Percentiles rank a stretch among this genome's conserved stretches.
phyloP scores from a whole-genome alignment of 2,797 vertebrate species.

The Darevskia nairensis region DNA sequence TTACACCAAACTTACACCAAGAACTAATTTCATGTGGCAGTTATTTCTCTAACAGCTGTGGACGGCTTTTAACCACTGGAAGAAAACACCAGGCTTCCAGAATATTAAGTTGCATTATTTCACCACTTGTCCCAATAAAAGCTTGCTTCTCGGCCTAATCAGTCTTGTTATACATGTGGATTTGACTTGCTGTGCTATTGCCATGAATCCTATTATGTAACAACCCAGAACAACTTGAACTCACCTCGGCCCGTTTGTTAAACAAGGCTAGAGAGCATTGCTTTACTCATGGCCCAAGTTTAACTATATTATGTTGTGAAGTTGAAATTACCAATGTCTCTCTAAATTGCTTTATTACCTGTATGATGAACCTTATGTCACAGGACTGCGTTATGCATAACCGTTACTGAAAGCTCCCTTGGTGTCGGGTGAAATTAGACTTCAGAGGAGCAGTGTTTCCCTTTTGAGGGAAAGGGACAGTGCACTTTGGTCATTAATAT shows the following conservation, averaged over 20 bases:
- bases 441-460: not conserved
- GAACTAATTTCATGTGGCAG: conserved; percentile 9
- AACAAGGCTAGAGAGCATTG: not conserved
- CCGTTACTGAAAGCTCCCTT: not conserved
- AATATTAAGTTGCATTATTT: conserved; percentile 14
- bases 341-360: not conserved
- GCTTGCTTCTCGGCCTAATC: conserved; percentile 15
- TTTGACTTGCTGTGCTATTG: not conserved
- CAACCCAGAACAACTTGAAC: not conserved
- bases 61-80: conserved; percentile 20
- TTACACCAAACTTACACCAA: conserved; percentile 34
- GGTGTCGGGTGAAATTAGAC: not conserved
- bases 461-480: not conserved
- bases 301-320: not conserved
- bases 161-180: not conserved
- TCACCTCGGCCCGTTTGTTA: not conserved
- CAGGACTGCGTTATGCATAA: not conserved
- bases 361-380: not conserved
- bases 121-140: conserved; percentile 31
- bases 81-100: not conserved
- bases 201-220: not conserved
- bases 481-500: not conserved
- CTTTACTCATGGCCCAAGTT: not conserved
- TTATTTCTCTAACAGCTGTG: conserved; percentile 10
- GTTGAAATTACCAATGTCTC: not conserved